A percentile compares a stretch with the other conserved stretches of the same genome.
These are phyloP conservation scores for Dendropsophus ebraccatus DNA, from an alignment of 2,113 vertebrate genomes.

Conservation along the genomic window DNA sequence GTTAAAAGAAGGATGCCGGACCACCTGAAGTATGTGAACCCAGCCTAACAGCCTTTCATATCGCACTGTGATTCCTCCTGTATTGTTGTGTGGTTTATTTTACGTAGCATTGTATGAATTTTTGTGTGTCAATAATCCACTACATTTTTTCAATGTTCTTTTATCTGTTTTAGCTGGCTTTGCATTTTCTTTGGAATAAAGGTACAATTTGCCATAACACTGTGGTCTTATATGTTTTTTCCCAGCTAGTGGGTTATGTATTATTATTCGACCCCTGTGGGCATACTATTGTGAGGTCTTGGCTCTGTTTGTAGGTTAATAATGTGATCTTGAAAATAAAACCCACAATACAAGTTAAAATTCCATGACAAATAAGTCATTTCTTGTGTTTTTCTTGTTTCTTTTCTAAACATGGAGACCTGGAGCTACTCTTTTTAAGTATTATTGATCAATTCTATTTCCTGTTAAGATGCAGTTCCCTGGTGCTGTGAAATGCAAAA, in stretches of 20 bases:
- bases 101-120: background rate
- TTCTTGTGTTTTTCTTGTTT: conserved; percentile 22
- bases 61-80: too few relatives aligned
- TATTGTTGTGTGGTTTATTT: background rate
- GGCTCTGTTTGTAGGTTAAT: conserved; percentile 7
- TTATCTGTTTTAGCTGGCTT: background rate
- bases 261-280: background rate
- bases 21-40: too few relatives aligned
- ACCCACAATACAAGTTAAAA: conserved; percentile 15
- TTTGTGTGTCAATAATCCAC: background rate
- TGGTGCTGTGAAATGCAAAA: conserved; percentile 37
- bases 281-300: background rate
- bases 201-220: background rate
- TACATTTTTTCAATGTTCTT: background rate
- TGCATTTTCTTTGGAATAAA: background rate
- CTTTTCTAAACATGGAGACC: conserved; percentile 29
- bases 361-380: conserved; percentile 32
- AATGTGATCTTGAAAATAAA: conserved; percentile 24
- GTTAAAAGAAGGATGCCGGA: too few relatives aligned
- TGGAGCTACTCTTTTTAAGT: conserved; percentile 47
- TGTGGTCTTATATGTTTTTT: background rate
- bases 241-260: background rate
- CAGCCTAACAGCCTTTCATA: too few relatives aligned
- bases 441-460: conserved; percentile 51
- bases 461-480: conserved; percentile 28